Evolutionary conservation across 2,113 vertebrate species (phyloP).

Genomic region (Mormyrus iriodes): DNA sequence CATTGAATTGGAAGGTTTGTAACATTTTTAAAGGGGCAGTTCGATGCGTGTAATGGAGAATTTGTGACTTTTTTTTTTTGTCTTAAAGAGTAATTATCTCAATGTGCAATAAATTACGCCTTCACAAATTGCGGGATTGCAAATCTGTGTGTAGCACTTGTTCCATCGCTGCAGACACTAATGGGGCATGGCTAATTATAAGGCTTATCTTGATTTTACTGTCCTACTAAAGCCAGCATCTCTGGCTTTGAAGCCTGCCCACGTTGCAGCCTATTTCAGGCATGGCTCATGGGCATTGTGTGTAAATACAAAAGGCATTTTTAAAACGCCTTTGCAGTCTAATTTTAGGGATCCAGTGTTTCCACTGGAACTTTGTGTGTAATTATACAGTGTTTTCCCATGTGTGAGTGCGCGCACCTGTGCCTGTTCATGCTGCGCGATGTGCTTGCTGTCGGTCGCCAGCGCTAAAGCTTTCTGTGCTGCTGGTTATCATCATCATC

Average conservation of each 20-base stretch:
- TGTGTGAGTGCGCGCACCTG: not conserved
- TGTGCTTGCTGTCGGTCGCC: not conserved
- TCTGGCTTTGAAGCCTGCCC: slow-evolving; percentile 44
- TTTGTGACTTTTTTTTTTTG: not conserved
- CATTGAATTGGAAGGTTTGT: too few relatives aligned
- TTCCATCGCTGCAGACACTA: not conserved
- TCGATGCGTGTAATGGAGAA: not conserved
- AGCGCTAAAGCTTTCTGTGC: not conserved
- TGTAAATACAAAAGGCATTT: slow-evolving; percentile 9
- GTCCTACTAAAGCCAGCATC: slow-evolving; percentile 63
- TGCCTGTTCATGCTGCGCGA: not conserved
- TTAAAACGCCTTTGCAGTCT: not conserved
- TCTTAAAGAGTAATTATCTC: not conserved
- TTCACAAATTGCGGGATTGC: not conserved
- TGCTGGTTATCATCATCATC: not conserved
- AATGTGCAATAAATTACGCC: not conserved
- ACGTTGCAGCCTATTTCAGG: slow-evolving; percentile 45
- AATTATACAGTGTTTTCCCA: not conserved
- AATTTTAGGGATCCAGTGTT: not conserved
- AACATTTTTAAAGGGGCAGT: not conserved
- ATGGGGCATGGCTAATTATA: slow-evolving; percentile 55
- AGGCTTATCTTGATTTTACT: slow-evolving; percentile 38
- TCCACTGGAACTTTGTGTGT: not conserved
- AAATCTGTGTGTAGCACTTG: not conserved
- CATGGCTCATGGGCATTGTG: not conserved